phyloP scores from a whole-genome alignment of 2,113 vertebrate species.

The Phalacrocorax carbo region DNA sequence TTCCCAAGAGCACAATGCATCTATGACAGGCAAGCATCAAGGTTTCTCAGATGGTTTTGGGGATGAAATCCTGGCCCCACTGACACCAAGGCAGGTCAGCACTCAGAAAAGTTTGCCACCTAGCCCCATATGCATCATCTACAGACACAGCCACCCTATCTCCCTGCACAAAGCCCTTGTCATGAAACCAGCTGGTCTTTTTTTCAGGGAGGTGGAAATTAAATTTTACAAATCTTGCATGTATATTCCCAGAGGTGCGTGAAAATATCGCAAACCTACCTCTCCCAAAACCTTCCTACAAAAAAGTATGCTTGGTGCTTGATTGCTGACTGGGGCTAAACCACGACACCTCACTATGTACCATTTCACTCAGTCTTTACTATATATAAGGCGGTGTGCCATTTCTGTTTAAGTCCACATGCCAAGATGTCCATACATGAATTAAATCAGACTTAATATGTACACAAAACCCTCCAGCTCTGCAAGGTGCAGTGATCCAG shows the following conservation, averaged over 20 bases:
- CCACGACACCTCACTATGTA: not conserved
- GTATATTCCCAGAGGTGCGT: not conserved
- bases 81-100: not conserved
- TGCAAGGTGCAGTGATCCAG: not conserved
- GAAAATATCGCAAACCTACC: not conserved
- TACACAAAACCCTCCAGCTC: not conserved
- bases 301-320: not conserved
- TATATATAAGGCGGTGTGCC: fast-evolving
- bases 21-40: not conserved
- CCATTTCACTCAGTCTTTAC: not conserved
- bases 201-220: not conserved
- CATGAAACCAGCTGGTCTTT: not conserved
- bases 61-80: not conserved
- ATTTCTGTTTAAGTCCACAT: not conserved
- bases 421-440: not conserved
- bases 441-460: not conserved
- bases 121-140: not conserved
- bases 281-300: not conserved
- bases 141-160: not conserved
- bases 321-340: too few species aligned
- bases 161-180: not conserved
- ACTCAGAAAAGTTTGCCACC: not conserved
- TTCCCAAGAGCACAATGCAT: not conserved
- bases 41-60: not conserved
- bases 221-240: not conserved